Conservation (phyloP, 2,888 invertebrate genomes). For the Corythucha ciliata region DNA sequence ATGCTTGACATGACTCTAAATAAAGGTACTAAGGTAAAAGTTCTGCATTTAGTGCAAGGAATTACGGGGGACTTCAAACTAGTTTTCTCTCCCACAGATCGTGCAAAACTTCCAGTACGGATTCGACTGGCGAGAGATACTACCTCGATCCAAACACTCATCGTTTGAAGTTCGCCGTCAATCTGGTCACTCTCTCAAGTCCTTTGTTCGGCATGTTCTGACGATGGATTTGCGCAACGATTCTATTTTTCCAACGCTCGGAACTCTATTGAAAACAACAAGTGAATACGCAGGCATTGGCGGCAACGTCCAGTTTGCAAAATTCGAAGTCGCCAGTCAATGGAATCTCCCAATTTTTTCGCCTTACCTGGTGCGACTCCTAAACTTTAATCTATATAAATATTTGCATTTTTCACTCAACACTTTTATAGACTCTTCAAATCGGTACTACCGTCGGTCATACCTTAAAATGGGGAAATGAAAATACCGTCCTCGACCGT, state of each 20-base stretch:
- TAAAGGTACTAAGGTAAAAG: no score
- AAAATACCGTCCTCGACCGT: conserved; percentile 56
- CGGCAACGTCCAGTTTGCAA: conserved; percentile 83
- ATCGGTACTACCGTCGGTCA: conserved; percentile 58
- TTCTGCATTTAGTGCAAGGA: no score
- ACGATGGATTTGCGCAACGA: conserved; percentile 72
- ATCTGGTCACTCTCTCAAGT: conserved; percentile 82
- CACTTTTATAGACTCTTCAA: conserved; percentile 70
- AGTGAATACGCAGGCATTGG: conserved; percentile 83
- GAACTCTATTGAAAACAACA: conserved; percentile 58
- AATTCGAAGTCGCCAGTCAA: conserved; percentile 68
- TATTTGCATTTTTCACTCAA: no score
- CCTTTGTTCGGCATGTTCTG: conserved; percentile 70
- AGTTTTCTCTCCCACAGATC: conserved; percentile 51
- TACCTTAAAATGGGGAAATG: conserved; percentile 50
- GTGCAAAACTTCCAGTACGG: conserved; percentile 84
- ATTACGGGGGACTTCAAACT: no score
- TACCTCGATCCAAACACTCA: conserved; percentile 55
- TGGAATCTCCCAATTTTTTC: conserved; percentile 54
- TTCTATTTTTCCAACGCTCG: conserved; percentile 66
- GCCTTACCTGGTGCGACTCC: no score
- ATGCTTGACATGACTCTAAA: conserved; percentile 63
- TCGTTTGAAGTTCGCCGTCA: conserved; percentile 82
- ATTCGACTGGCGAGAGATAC: conserved; percentile 69
- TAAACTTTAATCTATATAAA: no score